Evolutionary conservation across 2,888 invertebrate genomes (phyloP), one percentile per base, ranked within the genome.

Genomic region (Drosophila cyrtoloma): DNA sequence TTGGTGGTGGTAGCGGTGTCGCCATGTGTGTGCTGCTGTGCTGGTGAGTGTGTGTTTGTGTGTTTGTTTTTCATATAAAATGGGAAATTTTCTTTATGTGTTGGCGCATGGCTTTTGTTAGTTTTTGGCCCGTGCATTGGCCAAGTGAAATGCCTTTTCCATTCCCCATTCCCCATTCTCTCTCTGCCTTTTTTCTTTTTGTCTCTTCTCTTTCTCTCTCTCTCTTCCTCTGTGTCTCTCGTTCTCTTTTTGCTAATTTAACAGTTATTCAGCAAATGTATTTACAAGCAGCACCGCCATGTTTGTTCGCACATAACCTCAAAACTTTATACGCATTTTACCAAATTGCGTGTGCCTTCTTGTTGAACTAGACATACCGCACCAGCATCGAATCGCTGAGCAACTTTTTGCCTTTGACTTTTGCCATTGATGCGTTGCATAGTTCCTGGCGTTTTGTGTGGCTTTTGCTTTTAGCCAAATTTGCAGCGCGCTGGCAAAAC

Each of bases 1-100:
- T 53, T 63, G 75, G 73, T 71, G 75, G 30, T 42, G 77, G 58
- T 67, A 74, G 75, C 68, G 77, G 42, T 58, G 30, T n/a, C 51
- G 67, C 26, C 74, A 42, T 58, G 53, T 69, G 58, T 82, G 77
- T 59, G 74, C 71, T 71, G 75, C 16, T 37, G 75, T 57, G 35
- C 66, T 74, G 75, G 30, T n/a, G 47, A 53, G 53, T 69, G 58
- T 83, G 77, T 67, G 60, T 58, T 62, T 55, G 47, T 65, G 58
- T 74, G 64, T 79, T 75, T 78, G 70, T 77, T 80, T 84, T 78
- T 76, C 81, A 84, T 77, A 82, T 82, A 86, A 90, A 88, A 89
- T 85, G 86, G 81, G 26, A 89, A 86, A 87, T 89, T 87, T 89
- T 88, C 86, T 87, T 89, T 87, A 86, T 88, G 81, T 84, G 87